Evolutionary conservation across 2,113 vertebrate genomes (phyloP).

Genomic region (Chamaetylas fuelleborni): DNA sequence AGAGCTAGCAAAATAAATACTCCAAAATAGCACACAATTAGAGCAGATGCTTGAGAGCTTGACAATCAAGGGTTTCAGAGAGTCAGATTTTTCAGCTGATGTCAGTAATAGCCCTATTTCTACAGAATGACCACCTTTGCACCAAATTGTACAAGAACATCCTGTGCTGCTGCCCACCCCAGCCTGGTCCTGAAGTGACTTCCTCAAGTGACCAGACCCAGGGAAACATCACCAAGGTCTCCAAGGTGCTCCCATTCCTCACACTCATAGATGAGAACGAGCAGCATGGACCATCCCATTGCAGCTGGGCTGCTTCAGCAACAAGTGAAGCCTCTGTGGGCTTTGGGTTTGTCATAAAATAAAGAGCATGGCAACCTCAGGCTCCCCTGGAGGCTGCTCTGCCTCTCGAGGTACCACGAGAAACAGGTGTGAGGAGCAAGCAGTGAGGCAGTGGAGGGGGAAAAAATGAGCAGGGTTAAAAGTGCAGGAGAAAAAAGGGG

Average conservation of each 20-base stretch:
- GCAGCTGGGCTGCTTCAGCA: not conserved
- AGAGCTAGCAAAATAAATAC: not conserved
- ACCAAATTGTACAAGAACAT: not conserved
- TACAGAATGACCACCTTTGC: not conserved
- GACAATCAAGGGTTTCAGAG: not conserved
- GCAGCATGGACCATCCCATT: accelerated
- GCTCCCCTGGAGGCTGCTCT: accelerated
- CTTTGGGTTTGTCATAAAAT: not conserved
- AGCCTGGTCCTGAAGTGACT: not conserved
- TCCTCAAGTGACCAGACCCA: not conserved
- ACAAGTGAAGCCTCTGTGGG: not conserved
- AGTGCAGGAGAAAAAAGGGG: not conserved
- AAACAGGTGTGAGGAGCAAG: not conserved
- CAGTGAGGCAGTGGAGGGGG: not conserved
- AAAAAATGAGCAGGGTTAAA: not conserved
- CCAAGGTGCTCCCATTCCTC: not conserved
- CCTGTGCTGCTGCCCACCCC: not conserved
- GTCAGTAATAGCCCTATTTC: not conserved
- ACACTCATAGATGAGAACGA: not conserved
- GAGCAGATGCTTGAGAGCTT: not conserved
- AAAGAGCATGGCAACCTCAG: not conserved
- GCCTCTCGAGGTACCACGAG: not conserved
- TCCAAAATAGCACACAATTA: not conserved
- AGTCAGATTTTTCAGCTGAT: not conserved
- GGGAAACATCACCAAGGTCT: not conserved